Base-by-base conservation (phyloP, 1,140 invertebrate genomes). In the Tigriopus japonicus region DNA sequence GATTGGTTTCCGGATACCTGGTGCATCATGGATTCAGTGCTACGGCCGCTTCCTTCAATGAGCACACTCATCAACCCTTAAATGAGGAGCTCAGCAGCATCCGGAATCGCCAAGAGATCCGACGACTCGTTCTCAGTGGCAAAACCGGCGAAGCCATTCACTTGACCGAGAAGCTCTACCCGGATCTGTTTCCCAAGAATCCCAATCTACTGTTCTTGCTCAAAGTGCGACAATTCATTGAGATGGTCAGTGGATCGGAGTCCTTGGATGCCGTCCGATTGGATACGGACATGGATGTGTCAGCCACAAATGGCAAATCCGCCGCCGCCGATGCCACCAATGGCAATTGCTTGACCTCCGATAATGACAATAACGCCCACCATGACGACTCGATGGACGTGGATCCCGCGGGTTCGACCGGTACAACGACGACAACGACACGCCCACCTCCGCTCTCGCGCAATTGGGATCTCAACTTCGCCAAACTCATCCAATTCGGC, bases 21-120 rank as follows among this genome's bases (percentile, higher is more conserved):
- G 87, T 97, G 63, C 93, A 97, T 75, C 90, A 96, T 74, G 93
- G 93, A 49, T 97, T 94, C 71, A 93, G 87, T 79, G 82, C 86
- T 64, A 92, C 93, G 64, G 92, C 93, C 61, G 90, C 96, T 76
- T 84, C 89, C n/a, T 97, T 97, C 75, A 85, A 87, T 65, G 81
- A 82, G 69, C 84, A 83, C 68, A 95, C 93, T 62, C 83, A 83
- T 62, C 87, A 93, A 75, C 77, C 80, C 63, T 88, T 96, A 69
- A 81, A 85, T 65, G 94, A 97, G 77, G 91, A 96, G 71, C 78
- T 95, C 62, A 78, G 82, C 62, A 95, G 91, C 49, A 96, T 97
- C 67, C 92, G 89, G 77, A 95, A 93, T 77, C 83, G 94, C 77
- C 91, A 97, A 80, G 54, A 73, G 95, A 93, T 98, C 72, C 83